Percentiles rank a stretch among this genome's conserved stretches.
Evolutionary conservation across 2,888 invertebrate genomes (phyloP).

Genomic region (Synergus laeviventris): DNA sequence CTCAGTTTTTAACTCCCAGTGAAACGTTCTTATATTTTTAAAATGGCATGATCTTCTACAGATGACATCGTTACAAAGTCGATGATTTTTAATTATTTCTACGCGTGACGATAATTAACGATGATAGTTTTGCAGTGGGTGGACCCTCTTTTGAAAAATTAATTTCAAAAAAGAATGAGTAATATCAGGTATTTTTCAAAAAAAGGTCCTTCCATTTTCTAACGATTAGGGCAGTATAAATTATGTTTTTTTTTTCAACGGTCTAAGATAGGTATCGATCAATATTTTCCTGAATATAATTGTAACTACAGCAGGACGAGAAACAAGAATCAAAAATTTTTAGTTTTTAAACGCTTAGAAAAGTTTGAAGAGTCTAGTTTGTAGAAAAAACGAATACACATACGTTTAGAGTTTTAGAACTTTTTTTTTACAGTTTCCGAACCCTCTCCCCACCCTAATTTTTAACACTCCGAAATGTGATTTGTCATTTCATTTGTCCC

Average conservation of each 20-base stretch:
- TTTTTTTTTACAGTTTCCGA: slow-evolving; percentile 19
- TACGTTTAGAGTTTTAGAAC: background rate
- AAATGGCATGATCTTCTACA: slow-evolving; percentile 11
- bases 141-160: background rate
- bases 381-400: slow-evolving; percentile 1
- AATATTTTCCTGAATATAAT: slow-evolving; percentile 42
- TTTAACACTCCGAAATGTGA: background rate
- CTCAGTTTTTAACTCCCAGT: slow-evolving; percentile 4
- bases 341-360: background rate
- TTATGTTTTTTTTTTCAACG: slow-evolving; percentile 40
- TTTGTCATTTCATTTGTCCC: background rate
- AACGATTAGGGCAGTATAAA: slow-evolving; percentile 8
- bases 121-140: slow-evolving; percentile 4
- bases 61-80: background rate
- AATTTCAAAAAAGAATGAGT: background rate
- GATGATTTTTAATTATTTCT: slow-evolving; percentile 23
- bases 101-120: slow-evolving; percentile 11
- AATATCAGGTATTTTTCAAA: background rate
- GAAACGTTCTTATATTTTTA: slow-evolving; percentile 8
- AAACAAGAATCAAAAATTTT: slow-evolving; percentile 16
- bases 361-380: background rate
- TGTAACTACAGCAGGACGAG: slow-evolving; percentile 47
- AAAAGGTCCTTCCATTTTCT: slow-evolving; percentile 13
- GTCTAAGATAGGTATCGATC: slow-evolving; percentile 46
- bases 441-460: background rate